A percentile compares a stretch with the other conserved stretches of the same genome.
These are phyloP conservation scores for Bemisia tabaci DNA, from an alignment of 1,140 invertebrate species.

Conservation along the genomic window DNA sequence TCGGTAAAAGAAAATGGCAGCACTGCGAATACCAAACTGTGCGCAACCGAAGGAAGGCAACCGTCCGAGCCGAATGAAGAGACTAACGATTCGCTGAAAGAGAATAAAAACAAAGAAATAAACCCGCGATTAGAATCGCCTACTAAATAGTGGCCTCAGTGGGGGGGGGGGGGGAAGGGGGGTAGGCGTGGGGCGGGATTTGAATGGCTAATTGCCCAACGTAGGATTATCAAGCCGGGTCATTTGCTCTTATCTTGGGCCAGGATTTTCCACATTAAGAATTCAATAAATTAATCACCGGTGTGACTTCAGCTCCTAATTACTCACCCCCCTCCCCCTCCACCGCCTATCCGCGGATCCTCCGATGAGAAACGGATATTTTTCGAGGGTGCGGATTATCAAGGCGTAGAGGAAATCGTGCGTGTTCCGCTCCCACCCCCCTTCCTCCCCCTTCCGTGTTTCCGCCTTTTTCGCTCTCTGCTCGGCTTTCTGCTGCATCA, in stretches of 20 bases:
- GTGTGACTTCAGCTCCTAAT: slow-evolving; percentile 3
- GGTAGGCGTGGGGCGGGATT: background rate
- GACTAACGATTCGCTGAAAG: too few species aligned
- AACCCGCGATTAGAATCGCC: too few species aligned
- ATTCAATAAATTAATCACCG: background rate
- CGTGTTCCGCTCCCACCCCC: slow-evolving; percentile 1
- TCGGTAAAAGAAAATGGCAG: too few species aligned
- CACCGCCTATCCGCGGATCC: background rate
- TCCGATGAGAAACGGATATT: background rate
- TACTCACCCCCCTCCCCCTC: slow-evolving; percentile 5
- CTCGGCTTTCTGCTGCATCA: background rate
- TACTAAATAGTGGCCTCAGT: background rate
- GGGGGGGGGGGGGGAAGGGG: background rate
- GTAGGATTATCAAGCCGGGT: background rate
- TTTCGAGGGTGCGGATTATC: slow-evolving; percentile 1
- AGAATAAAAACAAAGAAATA: too few species aligned
- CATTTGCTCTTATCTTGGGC: background rate
- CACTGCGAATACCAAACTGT: too few species aligned
- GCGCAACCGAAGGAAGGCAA: too few species aligned
- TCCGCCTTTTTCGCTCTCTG: background rate
- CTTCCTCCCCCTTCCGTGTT: slow-evolving; percentile 1
- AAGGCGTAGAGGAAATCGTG: background rate
- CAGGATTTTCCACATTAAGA: background rate
- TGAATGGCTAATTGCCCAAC: background rate
- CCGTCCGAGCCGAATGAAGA: too few species aligned